Evolutionary conservation across 2,888 invertebrate species (phyloP).

Genomic region (Himalopsyche japonica): DNA sequence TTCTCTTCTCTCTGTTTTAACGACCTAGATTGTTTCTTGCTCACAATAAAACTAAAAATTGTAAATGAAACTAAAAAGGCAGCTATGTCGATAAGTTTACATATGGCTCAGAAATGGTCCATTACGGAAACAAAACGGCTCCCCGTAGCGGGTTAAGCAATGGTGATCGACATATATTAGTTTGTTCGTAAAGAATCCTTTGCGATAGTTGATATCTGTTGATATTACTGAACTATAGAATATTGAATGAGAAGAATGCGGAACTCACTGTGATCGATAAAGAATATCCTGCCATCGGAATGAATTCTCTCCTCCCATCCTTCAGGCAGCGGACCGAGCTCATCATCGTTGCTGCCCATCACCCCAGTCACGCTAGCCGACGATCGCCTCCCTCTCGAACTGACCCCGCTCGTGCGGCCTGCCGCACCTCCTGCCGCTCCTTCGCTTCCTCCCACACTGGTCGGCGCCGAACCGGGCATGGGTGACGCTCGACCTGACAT

Average conservation of each 20-base stretch:
- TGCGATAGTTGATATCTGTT: too few relatives aligned
- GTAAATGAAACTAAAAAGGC: too few relatives aligned
- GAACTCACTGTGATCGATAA: conserved; percentile 90
- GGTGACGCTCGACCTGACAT: conserved; percentile 72
- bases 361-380: conserved; percentile 51
- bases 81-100: too few relatives aligned
- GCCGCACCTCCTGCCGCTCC: conserved; percentile 44
- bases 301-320: conserved; percentile 99
- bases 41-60: too few relatives aligned
- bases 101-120: too few relatives aligned
- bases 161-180: too few relatives aligned
- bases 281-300: conserved; percentile 95
- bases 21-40: too few relatives aligned
- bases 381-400: conserved; percentile 42
- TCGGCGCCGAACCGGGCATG: conserved; percentile 65
- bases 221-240: neutral
- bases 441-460: conserved; percentile 48
- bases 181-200: too few relatives aligned
- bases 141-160: too few relatives aligned
- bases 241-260: conserved; percentile 9
- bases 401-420: conserved; percentile 32
- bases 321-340: conserved; percentile 92
- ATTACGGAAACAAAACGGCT: too few relatives aligned
- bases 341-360: conserved; percentile 62
- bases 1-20: too few relatives aligned